Evolutionary conservation across 2,888 invertebrate species (phyloP).

Genomic region (Euspilapteryx auroguttella): DNA sequence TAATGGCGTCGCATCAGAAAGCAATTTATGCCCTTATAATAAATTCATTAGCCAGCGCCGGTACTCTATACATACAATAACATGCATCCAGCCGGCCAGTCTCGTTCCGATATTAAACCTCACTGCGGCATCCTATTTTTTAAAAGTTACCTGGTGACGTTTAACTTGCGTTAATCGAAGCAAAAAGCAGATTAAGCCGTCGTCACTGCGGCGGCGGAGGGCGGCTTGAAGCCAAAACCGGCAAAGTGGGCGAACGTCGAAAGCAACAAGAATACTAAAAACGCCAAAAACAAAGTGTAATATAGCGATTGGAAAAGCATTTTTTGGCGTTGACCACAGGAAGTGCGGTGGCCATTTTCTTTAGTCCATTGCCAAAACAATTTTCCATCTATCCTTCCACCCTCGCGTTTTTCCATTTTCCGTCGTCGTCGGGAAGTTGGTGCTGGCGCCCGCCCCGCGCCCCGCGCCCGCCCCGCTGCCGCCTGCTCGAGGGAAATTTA

Average conservation of each 20-base stretch:
- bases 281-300: slow-evolving; percentile 19
- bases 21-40: slow-evolving; percentile 58
- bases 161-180: slow-evolving; percentile 10
- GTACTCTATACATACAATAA: slow-evolving; percentile 13
- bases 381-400: slow-evolving; percentile 38
- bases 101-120: slow-evolving; percentile 13
- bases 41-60: slow-evolving; percentile 45
- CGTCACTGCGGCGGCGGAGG: slow-evolving; percentile 1
- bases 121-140: too few relatives aligned
- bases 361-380: slow-evolving; percentile 43
- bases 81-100: slow-evolving; percentile 3
- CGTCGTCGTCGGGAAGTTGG: slow-evolving; percentile 35
- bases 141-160: too few relatives aligned
- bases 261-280: slow-evolving; percentile 32
- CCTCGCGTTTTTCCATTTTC: slow-evolving; percentile 41
- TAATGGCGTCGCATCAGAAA: slow-evolving; percentile 53
- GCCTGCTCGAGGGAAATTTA: slow-evolving; percentile 22
- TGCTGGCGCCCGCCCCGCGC: too few relatives aligned
- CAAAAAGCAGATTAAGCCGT: slow-evolving; percentile 13
- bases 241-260: slow-evolving; percentile 10
- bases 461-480: too few relatives aligned
- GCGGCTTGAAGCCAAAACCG: slow-evolving; percentile 13
- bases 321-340: slow-evolving; percentile 56
- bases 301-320: slow-evolving; percentile 41
- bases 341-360: slow-evolving; percentile 49